A percentile compares a stretch with the other conserved stretches of the same genome.
phyloP scores from a whole-genome alignment of 2,113 vertebrate genomes.

The Columba janthina region DNA sequence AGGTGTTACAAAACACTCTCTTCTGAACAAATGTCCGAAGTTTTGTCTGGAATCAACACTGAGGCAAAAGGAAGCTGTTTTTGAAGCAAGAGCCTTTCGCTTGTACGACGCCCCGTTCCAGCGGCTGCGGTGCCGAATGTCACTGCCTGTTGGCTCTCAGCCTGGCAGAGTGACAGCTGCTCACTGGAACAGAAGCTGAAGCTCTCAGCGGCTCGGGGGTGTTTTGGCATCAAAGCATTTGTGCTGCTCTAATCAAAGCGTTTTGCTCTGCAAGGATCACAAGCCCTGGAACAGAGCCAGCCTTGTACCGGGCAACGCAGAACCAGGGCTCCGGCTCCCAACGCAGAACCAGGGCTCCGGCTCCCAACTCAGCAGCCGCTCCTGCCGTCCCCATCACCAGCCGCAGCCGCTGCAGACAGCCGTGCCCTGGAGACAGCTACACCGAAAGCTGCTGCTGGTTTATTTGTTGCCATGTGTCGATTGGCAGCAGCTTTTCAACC shows the following conservation, averaged over 20 bases:
- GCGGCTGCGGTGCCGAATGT: background rate
- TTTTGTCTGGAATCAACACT: background rate
- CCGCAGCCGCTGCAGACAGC: background rate
- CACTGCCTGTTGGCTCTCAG: background rate
- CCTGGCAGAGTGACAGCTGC: constrained; percentile 44
- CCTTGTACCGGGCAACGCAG: background rate
- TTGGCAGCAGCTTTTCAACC: background rate
- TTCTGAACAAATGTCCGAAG: background rate
- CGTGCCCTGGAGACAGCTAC: background rate
- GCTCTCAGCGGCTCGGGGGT: background rate
- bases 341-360: background rate
- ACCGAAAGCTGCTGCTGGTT: background rate
- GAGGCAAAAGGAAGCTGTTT: background rate
- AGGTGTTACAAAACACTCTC: background rate
- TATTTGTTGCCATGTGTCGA: background rate
- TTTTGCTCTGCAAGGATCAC: constrained; percentile 25
- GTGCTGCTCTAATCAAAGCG: constrained; percentile 28
- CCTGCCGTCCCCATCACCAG: background rate
- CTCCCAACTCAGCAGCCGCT: background rate
- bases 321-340: background rate
- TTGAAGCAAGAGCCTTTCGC: background rate
- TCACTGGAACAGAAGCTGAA: constrained; percentile 7
- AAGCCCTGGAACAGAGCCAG: constrained; percentile 1
- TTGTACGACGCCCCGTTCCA: fast-evolving
- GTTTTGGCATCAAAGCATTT: constrained; percentile 39